Base-by-base conservation (phyloP, 1,140 invertebrate species). In the Ostrea denselamellosa region DNA sequence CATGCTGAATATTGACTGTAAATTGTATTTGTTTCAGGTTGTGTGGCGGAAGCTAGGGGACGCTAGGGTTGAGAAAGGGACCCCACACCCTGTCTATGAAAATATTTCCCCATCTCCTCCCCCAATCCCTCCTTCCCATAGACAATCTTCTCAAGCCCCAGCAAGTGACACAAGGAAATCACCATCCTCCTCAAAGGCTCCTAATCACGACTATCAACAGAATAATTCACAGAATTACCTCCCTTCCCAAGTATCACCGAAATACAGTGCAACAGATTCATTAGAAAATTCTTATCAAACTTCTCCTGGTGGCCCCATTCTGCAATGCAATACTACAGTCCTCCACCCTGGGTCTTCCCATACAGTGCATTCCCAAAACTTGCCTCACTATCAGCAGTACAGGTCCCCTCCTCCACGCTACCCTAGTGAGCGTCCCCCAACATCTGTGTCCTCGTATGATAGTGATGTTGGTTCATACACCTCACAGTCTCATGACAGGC, bases 31-130 rank as follows among this genome's bases (percentile, higher is more conserved):
- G 87, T 89, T 89, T 51, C 83, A 95, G 94, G 94, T 95, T 85
- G 94, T 94, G 25, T 95, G 94, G 94, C 89, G 94, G 82, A 95
- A 94, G 89, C 92, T 95, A 25, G 94, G 93, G 56, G 93, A 94
- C 91, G 92, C 90, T 14, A 89, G 84, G 28, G 86, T 90, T 51
- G 92, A 92, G 56, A 88, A 85, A 83, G 53, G 54, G 22, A 54
- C 77, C 25, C 85, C 85, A 25, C 86, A 87, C 17, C 89, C 89
- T 51, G 87, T 90, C 9, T 91, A 91, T 85, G 91, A 91, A 56
- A 90, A 90, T 71, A 85, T 90, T 5, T 77, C 86, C 10, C 53
- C 71, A 34, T 68, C 83, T 52, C 52, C 22, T 85, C 85, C 53
- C 54, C 85, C 85, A 58, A 25, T 62, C 83, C 85, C 83, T 34